Evolutionary conservation across 2,797 vertebrate genomes (phyloP), one percentile per base, ranked within the genome.

Genomic region (Pangasius djambal): DNA sequence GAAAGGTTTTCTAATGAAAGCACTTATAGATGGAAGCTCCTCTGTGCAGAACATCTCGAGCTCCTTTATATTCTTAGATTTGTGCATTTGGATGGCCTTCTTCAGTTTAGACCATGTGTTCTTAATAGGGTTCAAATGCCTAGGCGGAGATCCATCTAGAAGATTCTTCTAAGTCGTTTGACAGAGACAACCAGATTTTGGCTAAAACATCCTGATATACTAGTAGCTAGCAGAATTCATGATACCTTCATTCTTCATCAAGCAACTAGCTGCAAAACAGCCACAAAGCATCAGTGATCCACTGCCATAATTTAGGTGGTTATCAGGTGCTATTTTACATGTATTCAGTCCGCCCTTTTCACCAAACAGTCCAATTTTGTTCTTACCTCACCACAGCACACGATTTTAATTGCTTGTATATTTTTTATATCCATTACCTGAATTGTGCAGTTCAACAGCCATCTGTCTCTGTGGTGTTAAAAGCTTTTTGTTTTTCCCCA

Each of bases 391-490:
- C 34, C 78, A 59, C 0, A 6, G 52, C n/a, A 22, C 55, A 59
- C 9, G 8, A 34, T 82, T 59, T 82, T 59, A 82, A 37, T 59
- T 82, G 10, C 78, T 82, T 82, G 31, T 34, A 34, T 75, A 75
- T 77, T 12, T 57, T 57, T 13, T 50, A 50, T 37, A 57, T 57
- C 77, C n/a, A 57, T 79, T 79, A 57, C n/a, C 31, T 59, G 25
- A 59, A 59, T 81, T 57, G 18, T 34, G 52, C 52, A 37, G 78
- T 55, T 79, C 77, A 79, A 12, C 20, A 44, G 15, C 10, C n/a
- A 79, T 34, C 77, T 79, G 78, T 81, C 78, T 81, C 34, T 82
- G 79, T 61, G 55, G 79, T 59, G 79, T 82, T 82, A 82, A 82
- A 61, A 82, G 79, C 31, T n/a, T 83, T 83, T 83, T 83, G 81